A percentile compares a stretch with the other conserved stretches of the same genome.
Conservation (phyloP, 1,140 invertebrate species). For the Drosophila burlai region DNA sequence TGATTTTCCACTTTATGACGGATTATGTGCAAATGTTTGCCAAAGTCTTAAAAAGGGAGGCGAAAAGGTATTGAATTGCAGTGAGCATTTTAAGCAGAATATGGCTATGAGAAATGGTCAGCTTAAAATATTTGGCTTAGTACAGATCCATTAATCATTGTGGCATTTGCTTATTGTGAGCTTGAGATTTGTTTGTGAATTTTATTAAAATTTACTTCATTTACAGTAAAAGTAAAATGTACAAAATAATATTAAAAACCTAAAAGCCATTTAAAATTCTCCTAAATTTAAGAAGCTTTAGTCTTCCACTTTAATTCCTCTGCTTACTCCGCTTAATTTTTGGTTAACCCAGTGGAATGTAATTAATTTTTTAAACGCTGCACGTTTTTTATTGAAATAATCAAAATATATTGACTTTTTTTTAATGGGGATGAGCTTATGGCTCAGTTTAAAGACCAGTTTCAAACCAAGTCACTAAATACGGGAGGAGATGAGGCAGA, state of each 20-base stretch:
- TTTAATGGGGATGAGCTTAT: too few relatives aligned
- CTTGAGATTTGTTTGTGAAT: conserved; percentile 23
- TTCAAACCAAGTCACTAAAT: conserved; percentile 8
- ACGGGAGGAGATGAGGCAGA: not conserved
- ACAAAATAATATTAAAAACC: not conserved
- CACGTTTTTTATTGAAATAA: conserved; percentile 66
- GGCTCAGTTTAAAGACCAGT: conserved; percentile 15
- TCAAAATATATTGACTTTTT: conserved; percentile 61
- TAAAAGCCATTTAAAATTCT: not conserved
- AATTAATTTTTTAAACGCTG: conserved; percentile 41
- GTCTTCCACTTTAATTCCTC: not conserved
- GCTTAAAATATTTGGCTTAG: conserved; percentile 1
- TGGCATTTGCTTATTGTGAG: conserved; percentile 21
- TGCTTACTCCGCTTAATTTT: not conserved
- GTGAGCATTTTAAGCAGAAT: conserved; percentile 41
- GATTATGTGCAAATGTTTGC: conserved; percentile 74
- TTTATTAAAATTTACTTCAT: not conserved
- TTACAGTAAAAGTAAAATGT: not conserved
- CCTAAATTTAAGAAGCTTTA: not conserved
- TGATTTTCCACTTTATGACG: conserved; percentile 80
- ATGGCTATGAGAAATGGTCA: conserved; percentile 31
- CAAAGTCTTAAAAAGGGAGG: conserved; percentile 31
- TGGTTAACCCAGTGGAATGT: not conserved
- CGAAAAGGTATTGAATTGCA: conserved; percentile 57
- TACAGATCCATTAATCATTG: conserved; percentile 61